Conservation (phyloP, 2,888 invertebrate species). For the Coleophora flavipennella region DNA sequence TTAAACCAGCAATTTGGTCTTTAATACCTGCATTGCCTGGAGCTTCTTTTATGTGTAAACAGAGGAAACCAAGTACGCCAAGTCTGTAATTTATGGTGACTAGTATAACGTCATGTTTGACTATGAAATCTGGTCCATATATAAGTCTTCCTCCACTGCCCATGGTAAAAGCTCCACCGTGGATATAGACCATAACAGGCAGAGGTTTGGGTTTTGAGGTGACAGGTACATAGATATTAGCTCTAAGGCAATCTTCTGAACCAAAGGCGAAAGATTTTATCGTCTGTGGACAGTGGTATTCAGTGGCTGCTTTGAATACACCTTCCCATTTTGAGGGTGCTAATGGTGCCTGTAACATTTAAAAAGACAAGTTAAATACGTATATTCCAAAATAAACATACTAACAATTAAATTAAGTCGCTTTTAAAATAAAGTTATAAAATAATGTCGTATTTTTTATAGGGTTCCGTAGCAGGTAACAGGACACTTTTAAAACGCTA, state of each 20-base stretch:
- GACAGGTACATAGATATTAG: conserved; percentile 50
- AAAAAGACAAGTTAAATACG: neutral
- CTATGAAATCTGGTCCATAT: conserved; percentile 50
- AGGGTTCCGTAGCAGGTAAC: too few species aligned
- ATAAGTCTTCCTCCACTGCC: conserved; percentile 53
- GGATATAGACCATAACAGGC: conserved; percentile 58
- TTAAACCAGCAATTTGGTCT: conserved; percentile 58
- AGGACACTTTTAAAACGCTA: too few species aligned
- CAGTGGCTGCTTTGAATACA: conserved; percentile 46
- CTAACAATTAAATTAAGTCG: too few species aligned
- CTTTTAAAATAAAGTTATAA: too few species aligned
- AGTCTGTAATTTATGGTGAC: conserved; percentile 61
- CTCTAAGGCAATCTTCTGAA: conserved; percentile 51
- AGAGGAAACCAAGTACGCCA: conserved; percentile 51
- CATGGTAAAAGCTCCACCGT: conserved; percentile 53
- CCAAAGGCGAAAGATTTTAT: conserved; percentile 27
- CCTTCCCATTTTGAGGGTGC: conserved; percentile 56
- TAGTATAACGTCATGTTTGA: conserved; percentile 47
- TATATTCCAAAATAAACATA: too few species aligned
- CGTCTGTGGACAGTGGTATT: conserved; percentile 46
- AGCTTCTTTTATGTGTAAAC: conserved; percentile 53
- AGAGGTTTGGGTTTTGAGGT: conserved; percentile 26
- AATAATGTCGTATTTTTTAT: too few species aligned
- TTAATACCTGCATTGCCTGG: conserved; percentile 60
- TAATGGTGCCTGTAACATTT: conserved; percentile 41